Percentiles rank a stretch among this genome's conserved stretches.
phyloP scores from a whole-genome alignment of 2,113 vertebrate genomes.

The Delphinapterus leucas region DNA sequence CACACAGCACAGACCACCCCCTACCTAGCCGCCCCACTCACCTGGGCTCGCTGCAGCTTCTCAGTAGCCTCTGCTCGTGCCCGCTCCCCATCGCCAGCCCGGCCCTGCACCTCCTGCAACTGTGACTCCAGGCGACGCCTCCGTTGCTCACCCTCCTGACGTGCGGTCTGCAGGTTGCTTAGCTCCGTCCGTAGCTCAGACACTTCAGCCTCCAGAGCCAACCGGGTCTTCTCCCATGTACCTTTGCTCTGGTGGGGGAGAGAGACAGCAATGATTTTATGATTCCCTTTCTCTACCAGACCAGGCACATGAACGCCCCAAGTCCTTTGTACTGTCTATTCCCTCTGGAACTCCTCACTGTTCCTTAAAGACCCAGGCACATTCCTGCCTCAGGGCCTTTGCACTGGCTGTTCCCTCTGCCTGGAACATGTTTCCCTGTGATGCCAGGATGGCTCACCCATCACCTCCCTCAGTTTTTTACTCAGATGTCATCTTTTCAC shows the following conservation, averaged over 20 bases:
- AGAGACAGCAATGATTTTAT: no score
- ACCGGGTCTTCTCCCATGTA: conserved; percentile 88
- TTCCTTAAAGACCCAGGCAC: neutral
- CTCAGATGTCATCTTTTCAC: neutral
- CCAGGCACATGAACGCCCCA: neutral
- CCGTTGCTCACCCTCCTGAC: conserved; percentile 88
- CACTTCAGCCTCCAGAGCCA: conserved; percentile 81
- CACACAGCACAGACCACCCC: neutral
- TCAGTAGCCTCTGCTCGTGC: conserved; percentile 85
- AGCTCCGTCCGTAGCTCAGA: conserved; percentile 82
- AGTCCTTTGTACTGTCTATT: neutral
- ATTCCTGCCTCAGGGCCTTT: neutral
- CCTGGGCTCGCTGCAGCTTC: conserved; percentile 88
- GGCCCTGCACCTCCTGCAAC: conserved; percentile 87
- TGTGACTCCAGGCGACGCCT: conserved; percentile 88
- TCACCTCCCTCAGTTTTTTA: neutral
- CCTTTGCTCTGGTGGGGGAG: conserved; percentile 78
- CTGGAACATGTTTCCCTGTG: neutral
- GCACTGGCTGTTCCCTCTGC: neutral
- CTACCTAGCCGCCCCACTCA: neutral
- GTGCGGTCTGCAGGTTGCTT: conserved; percentile 83
- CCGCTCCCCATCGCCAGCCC: conserved; percentile 85
- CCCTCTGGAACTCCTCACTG: neutral
- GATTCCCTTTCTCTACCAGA: neutral
- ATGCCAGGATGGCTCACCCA: neutral